Conservation (phyloP, 1,140 invertebrate genomes). For the Spodoptera litura region DNA sequence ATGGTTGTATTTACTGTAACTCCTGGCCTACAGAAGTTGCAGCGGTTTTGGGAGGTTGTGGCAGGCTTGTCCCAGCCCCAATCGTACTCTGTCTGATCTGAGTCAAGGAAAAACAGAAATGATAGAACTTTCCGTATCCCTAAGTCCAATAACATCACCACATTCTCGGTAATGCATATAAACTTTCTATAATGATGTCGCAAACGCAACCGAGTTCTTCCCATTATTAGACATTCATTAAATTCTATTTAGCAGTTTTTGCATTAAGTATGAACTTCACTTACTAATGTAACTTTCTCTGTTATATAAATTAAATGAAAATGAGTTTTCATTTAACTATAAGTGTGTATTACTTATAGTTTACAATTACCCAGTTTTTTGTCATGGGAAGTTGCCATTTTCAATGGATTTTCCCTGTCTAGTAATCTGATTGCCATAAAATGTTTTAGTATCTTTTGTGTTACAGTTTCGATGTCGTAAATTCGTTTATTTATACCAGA, state of each 20-base stretch:
- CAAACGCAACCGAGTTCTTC: constrained; percentile 27
- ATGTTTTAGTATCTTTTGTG: constrained; percentile 16
- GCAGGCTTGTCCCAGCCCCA: too few species aligned
- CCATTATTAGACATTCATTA: constrained; percentile 38
- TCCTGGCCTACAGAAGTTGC: too few species aligned
- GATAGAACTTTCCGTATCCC: not conserved
- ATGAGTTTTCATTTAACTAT: constrained; percentile 1
- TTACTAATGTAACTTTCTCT: constrained; percentile 39
- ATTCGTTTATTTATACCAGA: constrained; percentile 1
- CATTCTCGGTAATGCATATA: constrained; percentile 4
- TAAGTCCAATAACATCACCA: not conserved
- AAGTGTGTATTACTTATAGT: not conserved
- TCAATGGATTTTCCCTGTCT: constrained; percentile 8
- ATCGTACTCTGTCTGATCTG: too few species aligned
- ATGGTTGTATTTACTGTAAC: too few species aligned
- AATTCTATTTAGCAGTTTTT: constrained; percentile 48
- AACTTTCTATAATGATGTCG: constrained; percentile 33
- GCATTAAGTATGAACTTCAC: constrained; percentile 45
- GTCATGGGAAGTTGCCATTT: constrained; percentile 24
- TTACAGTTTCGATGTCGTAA: constrained; percentile 1
- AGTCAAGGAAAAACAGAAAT: not conserved
- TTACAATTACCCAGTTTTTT: constrained; percentile 23
- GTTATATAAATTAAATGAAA: constrained; percentile 37
- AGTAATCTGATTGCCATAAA: constrained; percentile 16
- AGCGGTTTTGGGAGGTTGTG: too few species aligned